These are phyloP conservation scores for Carollia perspicillata DNA, from an alignment of 2,113 vertebrate species.

Conservation along the genomic window DNA sequence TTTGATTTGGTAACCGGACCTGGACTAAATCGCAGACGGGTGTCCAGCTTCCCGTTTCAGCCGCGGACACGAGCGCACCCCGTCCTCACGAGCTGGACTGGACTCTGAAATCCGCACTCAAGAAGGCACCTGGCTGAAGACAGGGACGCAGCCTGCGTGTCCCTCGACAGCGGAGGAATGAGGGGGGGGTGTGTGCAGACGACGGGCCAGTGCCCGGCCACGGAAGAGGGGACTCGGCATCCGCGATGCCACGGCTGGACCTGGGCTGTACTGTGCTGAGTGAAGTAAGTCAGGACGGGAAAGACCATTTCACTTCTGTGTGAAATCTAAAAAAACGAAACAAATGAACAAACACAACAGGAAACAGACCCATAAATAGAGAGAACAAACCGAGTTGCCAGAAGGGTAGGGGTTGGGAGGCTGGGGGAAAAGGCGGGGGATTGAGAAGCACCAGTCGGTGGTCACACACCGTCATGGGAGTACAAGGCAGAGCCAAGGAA, in stretches of 20 bases:
- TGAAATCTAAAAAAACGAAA: not conserved
- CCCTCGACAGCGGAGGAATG: not conserved
- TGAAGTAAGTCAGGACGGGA: not conserved
- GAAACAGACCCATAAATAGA: no score
- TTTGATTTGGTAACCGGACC: not conserved
- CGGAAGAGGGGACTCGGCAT: not conserved
- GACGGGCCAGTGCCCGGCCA: not conserved
- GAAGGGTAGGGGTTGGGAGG: not conserved
- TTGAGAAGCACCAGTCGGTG: not conserved
- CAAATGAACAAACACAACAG: not conserved
- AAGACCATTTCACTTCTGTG: not conserved
- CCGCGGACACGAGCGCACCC: accelerated
- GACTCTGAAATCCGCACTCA: not conserved
- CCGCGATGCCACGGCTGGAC: not conserved
- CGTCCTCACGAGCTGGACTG: not conserved
- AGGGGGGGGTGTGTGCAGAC: accelerated
- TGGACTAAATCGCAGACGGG: accelerated
- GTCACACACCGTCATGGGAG: no score
- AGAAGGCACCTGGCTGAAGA: not conserved
- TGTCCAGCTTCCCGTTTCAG: not conserved
- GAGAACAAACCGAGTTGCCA: not conserved
- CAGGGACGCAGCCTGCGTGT: not conserved
- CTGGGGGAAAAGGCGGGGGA: not conserved
- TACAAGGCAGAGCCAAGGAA: not conserved
- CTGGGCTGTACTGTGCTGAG: not conserved